Conservation (phyloP, 1,140 invertebrate genomes). For the Procambarus virginalis region DNA sequence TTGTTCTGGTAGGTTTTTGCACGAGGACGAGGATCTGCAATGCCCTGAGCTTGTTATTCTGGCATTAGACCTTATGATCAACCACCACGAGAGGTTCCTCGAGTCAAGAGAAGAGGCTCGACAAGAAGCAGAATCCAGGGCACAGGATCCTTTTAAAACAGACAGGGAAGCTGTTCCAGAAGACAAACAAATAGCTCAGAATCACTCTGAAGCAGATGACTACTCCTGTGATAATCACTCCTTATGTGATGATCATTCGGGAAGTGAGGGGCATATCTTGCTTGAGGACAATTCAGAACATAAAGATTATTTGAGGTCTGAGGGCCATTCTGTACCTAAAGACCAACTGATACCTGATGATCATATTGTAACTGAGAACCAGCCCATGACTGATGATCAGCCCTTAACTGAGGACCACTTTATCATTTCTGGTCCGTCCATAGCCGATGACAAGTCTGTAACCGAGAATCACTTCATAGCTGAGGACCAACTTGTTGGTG, state of each 20-base stretch:
- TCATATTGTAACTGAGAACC: neutral
- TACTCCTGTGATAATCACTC: neutral
- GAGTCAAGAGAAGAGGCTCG: slow-evolving; percentile 41
- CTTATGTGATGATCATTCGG: neutral
- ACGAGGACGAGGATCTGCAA: slow-evolving; percentile 44
- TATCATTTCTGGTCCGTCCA: neutral
- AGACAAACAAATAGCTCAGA: neutral
- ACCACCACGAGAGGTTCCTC: slow-evolving; percentile 55
- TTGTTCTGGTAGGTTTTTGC: slow-evolving; percentile 14
- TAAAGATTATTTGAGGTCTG: neutral
- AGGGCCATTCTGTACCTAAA: neutral
- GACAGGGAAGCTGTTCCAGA: neutral
- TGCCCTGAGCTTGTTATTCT: slow-evolving; percentile 55
- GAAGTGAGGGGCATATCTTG: neutral
- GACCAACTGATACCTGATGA: neutral
- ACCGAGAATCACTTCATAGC: neutral
- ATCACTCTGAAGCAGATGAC: neutral
- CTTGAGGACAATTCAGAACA: neutral
- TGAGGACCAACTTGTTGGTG: neutral
- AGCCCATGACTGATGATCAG: neutral
- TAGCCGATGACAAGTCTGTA: neutral
- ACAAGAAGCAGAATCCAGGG: neutral
- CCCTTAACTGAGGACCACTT: neutral
- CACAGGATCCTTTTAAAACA: neutral
- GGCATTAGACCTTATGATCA: slow-evolving; percentile 56